phyloP scores from a whole-genome alignment of 2,113 vertebrate species.

The Gallinago media region DNA sequence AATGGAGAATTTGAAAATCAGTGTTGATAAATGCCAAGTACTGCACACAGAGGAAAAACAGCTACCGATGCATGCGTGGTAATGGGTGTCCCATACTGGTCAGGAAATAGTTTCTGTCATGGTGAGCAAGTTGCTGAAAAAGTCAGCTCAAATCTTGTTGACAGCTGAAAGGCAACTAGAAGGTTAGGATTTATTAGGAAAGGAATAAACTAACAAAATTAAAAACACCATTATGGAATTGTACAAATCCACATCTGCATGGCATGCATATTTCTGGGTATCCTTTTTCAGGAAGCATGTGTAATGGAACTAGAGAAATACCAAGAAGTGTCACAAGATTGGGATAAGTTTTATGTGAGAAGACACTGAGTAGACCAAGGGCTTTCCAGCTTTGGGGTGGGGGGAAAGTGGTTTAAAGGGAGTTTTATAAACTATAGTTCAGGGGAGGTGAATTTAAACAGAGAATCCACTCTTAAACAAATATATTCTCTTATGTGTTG shows the following conservation, averaged over 20 bases:
- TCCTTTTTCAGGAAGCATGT: background rate
- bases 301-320: background rate
- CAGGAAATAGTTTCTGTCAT: background rate
- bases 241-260: background rate
- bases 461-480: background rate
- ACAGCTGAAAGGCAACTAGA: background rate
- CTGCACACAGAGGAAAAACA: background rate
- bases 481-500: background rate
- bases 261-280: background rate
- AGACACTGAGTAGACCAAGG: background rate
- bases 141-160: conserved; percentile 3
- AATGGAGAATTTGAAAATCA: background rate
- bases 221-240: background rate
- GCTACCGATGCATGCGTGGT: background rate
- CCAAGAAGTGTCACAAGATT: background rate
- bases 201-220: background rate
- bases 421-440: background rate
- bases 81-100: background rate
- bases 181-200: conserved; percentile 12
- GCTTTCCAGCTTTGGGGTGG: background rate
- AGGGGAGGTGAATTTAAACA: background rate
- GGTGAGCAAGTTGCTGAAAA: background rate
- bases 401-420: background rate
- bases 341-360: background rate
- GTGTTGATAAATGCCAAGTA: background rate